These are phyloP conservation scores for Rutilus rutilus DNA, from an alignment of 2,113 vertebrate genomes.

Conservation along the genomic window DNA sequence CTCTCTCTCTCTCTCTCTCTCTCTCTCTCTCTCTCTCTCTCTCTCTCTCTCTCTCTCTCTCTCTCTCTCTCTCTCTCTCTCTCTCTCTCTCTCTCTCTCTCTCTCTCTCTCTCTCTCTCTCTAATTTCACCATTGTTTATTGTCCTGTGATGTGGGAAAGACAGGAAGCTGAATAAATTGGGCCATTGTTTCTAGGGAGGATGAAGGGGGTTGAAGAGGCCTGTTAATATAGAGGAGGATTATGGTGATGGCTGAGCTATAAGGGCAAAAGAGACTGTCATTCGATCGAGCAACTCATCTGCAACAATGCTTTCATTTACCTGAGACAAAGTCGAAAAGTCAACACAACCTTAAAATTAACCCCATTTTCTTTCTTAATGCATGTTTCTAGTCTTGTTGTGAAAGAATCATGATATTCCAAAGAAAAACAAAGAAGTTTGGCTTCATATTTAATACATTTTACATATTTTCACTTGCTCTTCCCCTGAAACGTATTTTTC, in stretches of 20 bases:
- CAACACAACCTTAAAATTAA: background rate
- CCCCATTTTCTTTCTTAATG: background rate
- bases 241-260: slow-evolving; percentile 6
- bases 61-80: too few relatives aligned
- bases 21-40: too few relatives aligned
- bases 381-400: background rate
- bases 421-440: background rate
- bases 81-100: background rate
- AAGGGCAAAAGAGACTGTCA: background rate
- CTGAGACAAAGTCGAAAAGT: background rate
- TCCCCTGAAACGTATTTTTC: background rate
- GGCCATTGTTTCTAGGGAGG: slow-evolving; percentile 44
- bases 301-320: background rate
- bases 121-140: slow-evolving; percentile 30
- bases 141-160: slow-evolving; percentile 44
- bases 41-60: background rate
- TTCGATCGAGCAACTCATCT: background rate
- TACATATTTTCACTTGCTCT: background rate
- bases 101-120: slow-evolving; percentile 2
- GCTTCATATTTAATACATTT: background rate
- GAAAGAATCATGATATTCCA: background rate
- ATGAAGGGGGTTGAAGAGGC: background rate
- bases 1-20: background rate
- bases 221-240: slow-evolving; percentile 6
- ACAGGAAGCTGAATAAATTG: slow-evolving; percentile 36